phyloP scores from a whole-genome alignment of 2,797 vertebrate species.

The Atherinosoma microstoma region DNA sequence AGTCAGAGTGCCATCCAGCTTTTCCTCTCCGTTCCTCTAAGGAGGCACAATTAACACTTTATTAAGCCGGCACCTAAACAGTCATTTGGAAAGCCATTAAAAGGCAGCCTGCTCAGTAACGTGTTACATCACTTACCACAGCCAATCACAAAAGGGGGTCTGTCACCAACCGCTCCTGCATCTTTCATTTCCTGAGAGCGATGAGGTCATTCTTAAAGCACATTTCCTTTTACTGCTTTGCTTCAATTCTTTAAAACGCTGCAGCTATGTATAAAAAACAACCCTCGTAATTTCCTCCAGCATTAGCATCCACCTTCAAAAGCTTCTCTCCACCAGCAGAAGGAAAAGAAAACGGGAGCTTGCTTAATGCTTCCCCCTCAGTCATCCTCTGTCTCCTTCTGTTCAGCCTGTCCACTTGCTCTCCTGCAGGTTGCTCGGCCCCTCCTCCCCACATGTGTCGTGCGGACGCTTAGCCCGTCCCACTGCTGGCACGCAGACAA shows the following conservation, averaged over 20 bases:
- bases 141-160: conserved; percentile 92
- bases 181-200: conserved; percentile 76
- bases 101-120: conserved; percentile 88
- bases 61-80: conserved; percentile 82
- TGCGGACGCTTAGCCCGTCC: conserved; percentile 81
- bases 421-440: conserved; percentile 82
- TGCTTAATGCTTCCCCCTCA: conserved; percentile 63
- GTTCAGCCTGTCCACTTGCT: conserved; percentile 43
- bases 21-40: conserved; percentile 45
- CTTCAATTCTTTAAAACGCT: conserved; percentile 16
- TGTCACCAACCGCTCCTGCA: conserved; percentile 92
- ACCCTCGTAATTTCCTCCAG: conserved; percentile 18
- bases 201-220: conserved; percentile 78
- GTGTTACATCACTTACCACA: conserved; percentile 97
- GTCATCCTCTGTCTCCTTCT: conserved; percentile 45
- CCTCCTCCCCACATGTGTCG: conserved; percentile 70
- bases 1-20: conserved; percentile 67
- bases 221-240: conserved; percentile 8
- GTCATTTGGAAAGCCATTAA: conserved; percentile 88
- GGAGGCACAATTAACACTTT: conserved; percentile 46
- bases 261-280: conserved; percentile 7
- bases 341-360: conserved; percentile 48
- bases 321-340: conserved; percentile 40
- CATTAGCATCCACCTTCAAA: conserved; percentile 36
- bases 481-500: conserved; percentile 90